Base-by-base conservation (phyloP, 2,888 invertebrate species). In the Thera britannica region DNA sequence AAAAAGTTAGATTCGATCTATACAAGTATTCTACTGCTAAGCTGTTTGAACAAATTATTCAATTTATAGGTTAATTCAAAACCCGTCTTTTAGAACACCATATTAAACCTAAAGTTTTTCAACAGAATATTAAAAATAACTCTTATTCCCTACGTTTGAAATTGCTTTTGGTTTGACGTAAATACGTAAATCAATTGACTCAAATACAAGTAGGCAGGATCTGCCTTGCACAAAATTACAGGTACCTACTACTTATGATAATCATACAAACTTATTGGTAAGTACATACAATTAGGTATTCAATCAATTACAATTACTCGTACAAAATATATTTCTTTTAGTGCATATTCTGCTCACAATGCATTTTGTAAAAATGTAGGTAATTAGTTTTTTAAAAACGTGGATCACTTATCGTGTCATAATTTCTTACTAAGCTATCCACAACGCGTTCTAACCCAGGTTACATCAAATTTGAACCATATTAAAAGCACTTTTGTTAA, bases 251-350 rank as follows among this genome's bases (percentile, higher is more conserved):
- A 82, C 84, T 83, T 84, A 86, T 75, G 60, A 79, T 88, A 85
- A 84, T 79, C 83, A 88, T 87, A 87, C 81, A 87, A 90, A 89
- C 87, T 86, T 89, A 89, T 85, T 74, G 54, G 73, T 84, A 55
- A 11, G 38, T 58, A 84, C 65, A 79, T 75, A 82, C 82, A 82
- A 84, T 83, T 86, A 81, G 79, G 82, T 81, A 74, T 86, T 85
- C 87, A 89, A 87, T 86, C 87, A 89, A 86, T 76, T 89, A 86
- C 83, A 85, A 85, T 87, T 87, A 88, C 75, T 81, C 79, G 86
- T 89, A 89, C 81, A 89, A 89, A 89, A 89, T 87, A 89, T 88
- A 87, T 77, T 83, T 82, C 81, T 82, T 79, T 86, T 84, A 86
- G 86, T 88, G 88, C 85, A 86, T 76, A 82, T 80, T 83, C 78